Evolutionary conservation across 1,140 invertebrate species (phyloP).

Genomic region (Heliothis subflexa): DNA sequence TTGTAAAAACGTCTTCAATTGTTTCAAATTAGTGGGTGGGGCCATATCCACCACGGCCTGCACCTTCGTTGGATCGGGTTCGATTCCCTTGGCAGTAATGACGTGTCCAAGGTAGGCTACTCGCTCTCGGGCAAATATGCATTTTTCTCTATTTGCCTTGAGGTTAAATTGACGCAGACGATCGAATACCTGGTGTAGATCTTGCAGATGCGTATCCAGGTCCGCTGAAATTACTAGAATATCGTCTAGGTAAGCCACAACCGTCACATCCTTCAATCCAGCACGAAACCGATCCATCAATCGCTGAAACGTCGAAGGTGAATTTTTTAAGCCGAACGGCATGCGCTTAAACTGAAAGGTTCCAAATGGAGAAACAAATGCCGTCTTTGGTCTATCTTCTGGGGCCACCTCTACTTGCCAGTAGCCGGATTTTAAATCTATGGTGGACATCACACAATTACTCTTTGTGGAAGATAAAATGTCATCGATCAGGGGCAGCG

Average conservation of each 20-base stretch:
- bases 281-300: neutral
- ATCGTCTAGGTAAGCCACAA: neutral
- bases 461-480: neutral
- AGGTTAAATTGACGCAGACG: neutral
- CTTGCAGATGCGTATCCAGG: neutral
- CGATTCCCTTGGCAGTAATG: neutral
- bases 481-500: conserved; percentile 84
- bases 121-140: conserved; percentile 17
- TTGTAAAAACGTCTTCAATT: conserved; percentile 53
- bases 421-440: conserved; percentile 38
- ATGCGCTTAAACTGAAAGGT: neutral
- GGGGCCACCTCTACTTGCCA: conserved; percentile 30
- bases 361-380: neutral
- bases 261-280: neutral
- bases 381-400: conserved; percentile 36
- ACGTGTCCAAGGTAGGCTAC: conserved; percentile 50
- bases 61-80: conserved; percentile 41
- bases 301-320: neutral
- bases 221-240: neutral
- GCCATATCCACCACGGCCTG: conserved; percentile 37
- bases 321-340: neutral
- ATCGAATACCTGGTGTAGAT: neutral
- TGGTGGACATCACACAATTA: conserved; percentile 36
- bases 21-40: conserved; percentile 43
- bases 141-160: conserved; percentile 23